Conservation (phyloP, 2,888 invertebrate species). For the Ischnus inquisitorius region DNA sequence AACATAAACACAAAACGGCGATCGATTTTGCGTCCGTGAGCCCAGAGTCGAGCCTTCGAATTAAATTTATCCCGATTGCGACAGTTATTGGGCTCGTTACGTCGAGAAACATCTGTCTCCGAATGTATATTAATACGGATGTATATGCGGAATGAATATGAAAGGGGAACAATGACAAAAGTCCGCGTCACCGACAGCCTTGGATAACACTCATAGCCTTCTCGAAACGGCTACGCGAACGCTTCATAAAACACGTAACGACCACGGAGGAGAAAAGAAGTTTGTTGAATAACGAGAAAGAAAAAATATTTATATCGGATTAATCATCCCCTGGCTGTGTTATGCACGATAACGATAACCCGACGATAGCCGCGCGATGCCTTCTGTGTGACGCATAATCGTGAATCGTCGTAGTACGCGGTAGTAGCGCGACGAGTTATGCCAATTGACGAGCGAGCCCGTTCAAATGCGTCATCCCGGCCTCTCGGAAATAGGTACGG, state of each 20-base stretch:
- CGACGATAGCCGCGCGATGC: conserved; percentile 11
- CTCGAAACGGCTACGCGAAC: background rate
- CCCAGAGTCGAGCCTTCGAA: conserved; percentile 24
- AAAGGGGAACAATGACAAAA: conserved; percentile 31
- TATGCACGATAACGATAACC: conserved; percentile 57
- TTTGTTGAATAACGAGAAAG: background rate
- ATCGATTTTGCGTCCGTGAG: conserved; percentile 61
- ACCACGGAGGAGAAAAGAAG: background rate
- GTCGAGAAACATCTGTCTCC: background rate
- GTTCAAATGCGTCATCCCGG: conserved; percentile 48
- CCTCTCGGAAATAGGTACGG: conserved; percentile 18
- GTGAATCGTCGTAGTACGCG: conserved; percentile 38
- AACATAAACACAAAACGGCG: conserved; percentile 32
- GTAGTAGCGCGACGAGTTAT: conserved; percentile 28
- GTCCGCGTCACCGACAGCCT: conserved; percentile 11
- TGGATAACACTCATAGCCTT: conserved; percentile 24
- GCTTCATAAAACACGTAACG: conserved; percentile 3
- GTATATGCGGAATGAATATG: background rate
- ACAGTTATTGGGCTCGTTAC: conserved; percentile 7
- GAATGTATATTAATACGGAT: background rate
- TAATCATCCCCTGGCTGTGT: conserved; percentile 44
- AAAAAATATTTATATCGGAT: conserved; percentile 36
- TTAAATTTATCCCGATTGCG: conserved; percentile 44
- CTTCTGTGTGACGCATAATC: conserved; percentile 60
- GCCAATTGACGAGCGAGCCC: conserved; percentile 52